Conservation (phyloP, 1,140 invertebrate species). For the Neodiprion pinetum region DNA sequence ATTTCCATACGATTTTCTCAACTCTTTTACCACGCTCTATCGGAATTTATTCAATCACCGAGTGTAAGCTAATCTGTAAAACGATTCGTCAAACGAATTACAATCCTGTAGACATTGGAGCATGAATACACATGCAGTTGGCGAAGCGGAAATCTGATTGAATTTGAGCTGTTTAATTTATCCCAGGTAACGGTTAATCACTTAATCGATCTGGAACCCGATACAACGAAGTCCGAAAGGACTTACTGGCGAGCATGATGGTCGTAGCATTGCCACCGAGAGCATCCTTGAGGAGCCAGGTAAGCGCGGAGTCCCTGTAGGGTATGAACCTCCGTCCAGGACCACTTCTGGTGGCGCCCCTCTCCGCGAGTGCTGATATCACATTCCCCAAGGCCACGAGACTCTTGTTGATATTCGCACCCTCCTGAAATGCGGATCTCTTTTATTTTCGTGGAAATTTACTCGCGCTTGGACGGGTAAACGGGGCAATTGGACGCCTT, state of each 20-base stretch:
- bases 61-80: conserved; percentile 49
- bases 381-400: conserved; percentile 81
- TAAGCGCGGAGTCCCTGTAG: conserved; percentile 78
- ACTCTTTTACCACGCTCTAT: conserved; percentile 21
- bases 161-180: not conserved
- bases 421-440: conserved; percentile 63
- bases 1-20: conserved; percentile 28
- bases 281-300: conserved; percentile 75
- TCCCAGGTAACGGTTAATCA: not conserved
- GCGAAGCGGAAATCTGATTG: not conserved
- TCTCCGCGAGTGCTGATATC: conserved; percentile 75
- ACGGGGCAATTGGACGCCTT: not conserved
- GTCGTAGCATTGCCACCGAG: conserved; percentile 72
- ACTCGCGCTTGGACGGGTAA: not conserved
- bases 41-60: conserved; percentile 46
- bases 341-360: conserved; percentile 56
- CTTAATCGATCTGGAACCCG: not conserved
- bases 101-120: conserved; percentile 10
- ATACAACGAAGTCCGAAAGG: not conserved
- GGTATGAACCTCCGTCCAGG: conserved; percentile 68
- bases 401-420: conserved; percentile 83
- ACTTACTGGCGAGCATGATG: conserved; percentile 71
- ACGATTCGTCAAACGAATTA: conserved; percentile 46
- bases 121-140: not conserved
- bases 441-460: not conserved